Evolutionary conservation across 2,113 vertebrate species (phyloP), one percentile per base, ranked within the genome.

Genomic region (Neolamprologus ventralis): DNA sequence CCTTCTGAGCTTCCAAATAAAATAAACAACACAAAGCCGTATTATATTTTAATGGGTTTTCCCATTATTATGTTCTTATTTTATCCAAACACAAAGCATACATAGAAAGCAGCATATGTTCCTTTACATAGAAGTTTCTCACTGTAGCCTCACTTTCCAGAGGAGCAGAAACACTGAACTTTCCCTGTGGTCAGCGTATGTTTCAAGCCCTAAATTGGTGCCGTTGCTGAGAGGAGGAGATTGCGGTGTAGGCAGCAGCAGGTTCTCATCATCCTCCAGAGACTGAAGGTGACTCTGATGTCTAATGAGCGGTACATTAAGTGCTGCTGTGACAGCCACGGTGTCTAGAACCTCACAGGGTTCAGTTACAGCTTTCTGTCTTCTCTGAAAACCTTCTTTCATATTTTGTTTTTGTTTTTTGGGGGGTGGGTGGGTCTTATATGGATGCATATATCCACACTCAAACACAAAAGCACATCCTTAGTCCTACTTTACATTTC

Each of bases 281-380:
- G 91, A 87, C 86, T 75, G 54, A 83, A 84, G 57, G 37, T 87
- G 85, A 85, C 85, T 91, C 80, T 91, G 87, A 88, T 91, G 92
- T 90, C 90, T 94, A 93, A 93, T 93, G 91, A 94, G 81, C 55
- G 81, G 35, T 89, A 88, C 89, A 90, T 93, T 90, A 91, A 93
- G 89, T 84, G 89, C 87, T 91, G 89, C 88, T 90, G 86, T 88
- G 85, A 94, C 90, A 93, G 89, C 89, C 91, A 54, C 71, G 26
- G 81, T 84, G 91, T 93, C 91, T 95, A 88, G 57, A 82, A 92
- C 28, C 82, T 90, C 89, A 88, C 87, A 79, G 87, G 78, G 85
- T 90, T 88, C 90, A 89, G n/a, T 87, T 90, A 68, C 91, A 88
- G 80, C 86, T 89, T 53, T 53, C 65, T 75, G 23, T 78, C 17